Percentiles rank a stretch among this genome's conserved stretches.
Conservation (phyloP, 2,888 invertebrate genomes). For the Chrysomela aeneicollis region DNA sequence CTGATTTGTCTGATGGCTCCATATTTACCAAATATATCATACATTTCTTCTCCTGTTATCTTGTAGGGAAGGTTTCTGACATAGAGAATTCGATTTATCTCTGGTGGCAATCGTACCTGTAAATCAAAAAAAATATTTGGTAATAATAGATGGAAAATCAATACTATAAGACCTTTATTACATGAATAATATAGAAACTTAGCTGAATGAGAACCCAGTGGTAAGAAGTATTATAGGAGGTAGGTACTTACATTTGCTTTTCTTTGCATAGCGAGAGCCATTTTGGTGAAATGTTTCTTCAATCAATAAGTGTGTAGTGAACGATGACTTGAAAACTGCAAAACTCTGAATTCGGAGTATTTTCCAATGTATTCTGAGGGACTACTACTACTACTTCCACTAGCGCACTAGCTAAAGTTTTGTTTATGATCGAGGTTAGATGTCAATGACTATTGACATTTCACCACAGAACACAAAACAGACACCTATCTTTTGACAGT, state of each 20-base stretch:
- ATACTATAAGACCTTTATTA: too few species aligned
- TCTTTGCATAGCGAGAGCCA: conserved; percentile 79
- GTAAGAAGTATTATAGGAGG: too few species aligned
- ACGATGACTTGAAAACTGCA: not conserved
- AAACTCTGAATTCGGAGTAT: not conserved
- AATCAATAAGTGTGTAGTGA: not conserved
- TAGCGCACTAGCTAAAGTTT: too few species aligned
- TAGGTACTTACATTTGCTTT: conserved; percentile 73
- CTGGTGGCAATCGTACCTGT: conserved; percentile 97
- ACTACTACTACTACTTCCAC: too few species aligned
- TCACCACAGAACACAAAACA: too few species aligned
- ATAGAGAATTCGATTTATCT: conserved; percentile 96
- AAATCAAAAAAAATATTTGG: conserved; percentile 32
- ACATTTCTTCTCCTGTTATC: conserved; percentile 99
- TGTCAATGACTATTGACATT: too few species aligned
- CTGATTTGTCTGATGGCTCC: conserved; percentile 99
- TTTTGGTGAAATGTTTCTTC: conserved; percentile 49
- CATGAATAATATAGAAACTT: too few species aligned
- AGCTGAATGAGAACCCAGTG: too few species aligned
- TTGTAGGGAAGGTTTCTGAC: conserved; percentile 98
- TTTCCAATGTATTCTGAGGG: too few species aligned
- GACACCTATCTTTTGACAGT: too few species aligned
- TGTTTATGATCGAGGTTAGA: too few species aligned
- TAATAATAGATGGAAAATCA: too few species aligned
- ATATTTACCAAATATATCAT: conserved; percentile 99